Evolutionary conservation across 2,797 vertebrate species (phyloP), one percentile per base, ranked within the genome.

Genomic region (Channallabes apus): DNA sequence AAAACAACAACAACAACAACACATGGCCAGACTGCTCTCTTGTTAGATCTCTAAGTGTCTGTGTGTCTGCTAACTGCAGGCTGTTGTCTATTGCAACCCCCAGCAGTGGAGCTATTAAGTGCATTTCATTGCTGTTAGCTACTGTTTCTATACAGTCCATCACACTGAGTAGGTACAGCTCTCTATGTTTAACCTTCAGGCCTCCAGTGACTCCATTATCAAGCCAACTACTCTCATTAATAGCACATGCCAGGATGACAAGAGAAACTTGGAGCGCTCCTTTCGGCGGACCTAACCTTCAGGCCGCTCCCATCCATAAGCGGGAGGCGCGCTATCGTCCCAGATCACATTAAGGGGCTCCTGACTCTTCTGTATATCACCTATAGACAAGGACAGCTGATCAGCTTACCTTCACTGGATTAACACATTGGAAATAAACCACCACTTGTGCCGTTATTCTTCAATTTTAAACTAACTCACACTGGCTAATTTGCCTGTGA

Each of bases 121-220:
- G 80, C 59, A 86, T 77, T 86, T 87, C 80, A 86, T 86, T 54
- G 86, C 86, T 89, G 80, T 87, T 86, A 87, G 89, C 86, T 88
- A 87, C 78, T 80, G 84, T 86, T 86, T 86, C 76, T 67, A 83
- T 86, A 80, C 46, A 89, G 84, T 88, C 84, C 82, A 85, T 69
- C 86, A 87, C 71, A 84, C 64, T 86, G 86, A 88, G 87, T 87
- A 82, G 84, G 89, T 88, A 64, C 87, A 89, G 84, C 82, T 89
- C 82, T 88, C 82, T 80, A 84, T 86, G 82, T 88, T 88, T 90
- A 86, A 90, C 87, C 87, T 90, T 85, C 86, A 87, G 80, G 84
- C 86, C 76, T 86, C 65, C 54, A 88, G 84, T 73, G 61, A 85
- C 87, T 88, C 87, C 87, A 88, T 88, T 89, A 86, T 86, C 87